phyloP scores from a whole-genome alignment of 2,113 vertebrate species.

The Girardinichthys multiradiatus region DNA sequence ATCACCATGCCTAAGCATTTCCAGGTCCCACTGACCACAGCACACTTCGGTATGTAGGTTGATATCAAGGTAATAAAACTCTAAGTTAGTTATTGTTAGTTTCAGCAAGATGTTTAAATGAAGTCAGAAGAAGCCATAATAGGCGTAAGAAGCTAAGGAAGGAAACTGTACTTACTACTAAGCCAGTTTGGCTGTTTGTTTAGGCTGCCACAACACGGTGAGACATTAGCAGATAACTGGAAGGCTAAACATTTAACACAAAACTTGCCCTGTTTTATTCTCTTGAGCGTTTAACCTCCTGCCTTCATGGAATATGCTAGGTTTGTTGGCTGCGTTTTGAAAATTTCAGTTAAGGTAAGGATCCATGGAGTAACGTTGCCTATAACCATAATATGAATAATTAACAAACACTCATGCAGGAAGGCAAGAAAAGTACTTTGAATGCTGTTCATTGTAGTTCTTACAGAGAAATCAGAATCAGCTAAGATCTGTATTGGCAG shows the following conservation, averaged over 20 bases:
- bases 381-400: background rate
- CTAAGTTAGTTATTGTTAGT: background rate
- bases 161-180: background rate
- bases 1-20: no score
- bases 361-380: background rate
- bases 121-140: no score
- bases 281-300: no score
- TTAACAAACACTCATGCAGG: background rate
- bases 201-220: background rate
- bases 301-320: no score
- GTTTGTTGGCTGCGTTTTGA: no score
- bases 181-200: background rate
- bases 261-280: no score
- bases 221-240: no score
- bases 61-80: background rate
- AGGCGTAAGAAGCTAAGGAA: background rate
- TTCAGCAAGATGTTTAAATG: background rate
- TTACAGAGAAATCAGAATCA: background rate
- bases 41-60: background rate
- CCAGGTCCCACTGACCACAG: no score
- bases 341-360: background rate
- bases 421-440: background rate
- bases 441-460: background rate
- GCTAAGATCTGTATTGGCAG: no score
- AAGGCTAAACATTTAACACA: no score